Evolutionary conservation across 2,113 vertebrate genomes (phyloP).

Genomic region (Heterochromis multidens): DNA sequence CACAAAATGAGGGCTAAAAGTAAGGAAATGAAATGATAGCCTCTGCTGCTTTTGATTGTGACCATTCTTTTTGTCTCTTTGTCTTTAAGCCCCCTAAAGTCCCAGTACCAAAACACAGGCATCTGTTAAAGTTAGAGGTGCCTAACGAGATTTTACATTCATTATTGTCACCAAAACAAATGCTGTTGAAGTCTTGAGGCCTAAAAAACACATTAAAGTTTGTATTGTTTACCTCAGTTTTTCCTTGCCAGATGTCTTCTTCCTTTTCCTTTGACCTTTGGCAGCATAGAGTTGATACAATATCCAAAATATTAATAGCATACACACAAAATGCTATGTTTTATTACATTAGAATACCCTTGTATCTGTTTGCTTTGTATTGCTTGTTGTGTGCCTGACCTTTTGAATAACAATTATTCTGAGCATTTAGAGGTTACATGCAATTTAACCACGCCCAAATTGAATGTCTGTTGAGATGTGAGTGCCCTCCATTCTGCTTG

Average conservation of each 20-base stretch:
- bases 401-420: constrained; percentile 46
- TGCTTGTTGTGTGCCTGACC: constrained; percentile 27
- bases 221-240: no score
- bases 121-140: background rate
- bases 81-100: background rate
- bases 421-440: constrained; percentile 22
- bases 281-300: background rate
- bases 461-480: background rate
- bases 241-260: background rate
- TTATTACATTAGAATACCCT: background rate
- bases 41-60: background rate
- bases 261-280: background rate
- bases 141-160: background rate
- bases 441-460: constrained; percentile 28
- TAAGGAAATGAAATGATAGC: background rate
- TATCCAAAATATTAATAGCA: background rate
- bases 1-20: background rate
- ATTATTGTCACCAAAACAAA: background rate
- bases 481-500: background rate
- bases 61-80: background rate
- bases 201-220: background rate
- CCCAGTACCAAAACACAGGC: background rate
- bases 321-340: background rate
- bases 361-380: constrained; percentile 12
- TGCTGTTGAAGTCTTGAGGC: background rate